Evolutionary conservation across 92 coral and sea anemone genomes (phyloP).

Genomic region (Umimayanthus chanpuru): DNA sequence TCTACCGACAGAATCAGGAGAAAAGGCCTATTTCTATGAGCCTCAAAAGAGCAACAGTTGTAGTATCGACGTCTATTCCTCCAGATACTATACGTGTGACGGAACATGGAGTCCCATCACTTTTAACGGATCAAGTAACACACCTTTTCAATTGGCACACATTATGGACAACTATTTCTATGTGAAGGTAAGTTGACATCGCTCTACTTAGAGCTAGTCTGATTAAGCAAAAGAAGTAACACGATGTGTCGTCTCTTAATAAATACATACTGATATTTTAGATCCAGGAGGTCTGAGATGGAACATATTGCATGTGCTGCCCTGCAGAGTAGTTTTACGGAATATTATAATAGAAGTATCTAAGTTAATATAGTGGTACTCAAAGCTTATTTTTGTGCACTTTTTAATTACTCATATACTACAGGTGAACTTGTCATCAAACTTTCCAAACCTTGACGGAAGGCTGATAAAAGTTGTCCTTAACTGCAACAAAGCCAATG

Average conservation of each 20-base stretch:
- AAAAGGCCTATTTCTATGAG: background rate
- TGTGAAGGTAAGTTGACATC: background rate
- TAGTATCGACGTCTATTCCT: background rate
- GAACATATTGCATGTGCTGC: no score
- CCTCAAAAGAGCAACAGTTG: background rate
- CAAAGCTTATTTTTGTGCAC: no score
- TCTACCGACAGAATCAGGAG: background rate
- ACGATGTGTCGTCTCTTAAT: no score
- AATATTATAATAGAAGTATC: no score
- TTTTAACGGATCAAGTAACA: background rate
- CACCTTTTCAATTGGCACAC: background rate
- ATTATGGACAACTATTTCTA: background rate
- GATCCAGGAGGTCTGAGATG: no score
- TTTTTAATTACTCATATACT: background rate
- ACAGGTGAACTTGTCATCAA: background rate
- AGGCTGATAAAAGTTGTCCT: background rate
- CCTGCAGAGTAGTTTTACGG: no score
- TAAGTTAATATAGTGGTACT: no score
- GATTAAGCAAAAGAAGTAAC: no score
- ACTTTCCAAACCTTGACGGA: background rate
- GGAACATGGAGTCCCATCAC: constrained; percentile 14
- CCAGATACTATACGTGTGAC: background rate
- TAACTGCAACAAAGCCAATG: background rate
- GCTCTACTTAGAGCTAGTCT: background rate
- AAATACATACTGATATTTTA: no score